Evolutionary conservation across 2,797 vertebrate genomes (phyloP), one percentile per base, ranked within the genome.

Genomic region (Sarcoramphus papa): DNA sequence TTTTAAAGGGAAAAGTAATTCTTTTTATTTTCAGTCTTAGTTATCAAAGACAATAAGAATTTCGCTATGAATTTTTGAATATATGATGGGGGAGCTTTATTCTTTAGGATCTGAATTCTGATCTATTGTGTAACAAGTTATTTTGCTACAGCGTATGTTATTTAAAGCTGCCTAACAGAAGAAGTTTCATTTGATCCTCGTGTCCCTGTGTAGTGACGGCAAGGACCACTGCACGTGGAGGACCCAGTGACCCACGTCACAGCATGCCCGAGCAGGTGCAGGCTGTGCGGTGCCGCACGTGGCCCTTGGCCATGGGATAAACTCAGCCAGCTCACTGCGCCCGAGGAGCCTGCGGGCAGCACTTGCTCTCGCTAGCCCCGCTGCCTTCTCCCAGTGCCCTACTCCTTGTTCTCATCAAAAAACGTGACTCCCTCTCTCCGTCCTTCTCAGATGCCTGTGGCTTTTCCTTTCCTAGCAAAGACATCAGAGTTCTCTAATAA

Each of bases 391-490:
- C 60, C 54, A 2, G 3, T 5, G 43, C 28, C 27, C 0, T 24
- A 6, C 13, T 20, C 33, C n/a, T 41, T 31, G 14, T 19, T 33
- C 28, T 51, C 28, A 14, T 7, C 53, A n/a, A 57, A 57, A 73
- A 23, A 9, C 9, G 0, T 2, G 7, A 56, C 18, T 74, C 25
- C 23, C 13, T 73, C 30, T 53, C 41, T 62, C 40, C 6, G 1
- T 31, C 47, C 31, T 67, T 45, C 31, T 67, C 62, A 82, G 70
- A 25, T 4, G 7, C 1, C 1, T 1, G 4, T 31, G 50, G 50
- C n/a, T 92, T 68, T 28, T 70, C 48, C 43, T 68, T 51, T 76
- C 88, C 35, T 16, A 57, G 15, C 31, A 73, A 50, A 91, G 45
- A 57, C 28, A 35, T 35, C 9, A 11, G 41, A 40, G 25, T 17